These are phyloP conservation scores for Helicoverpa assulta DNA, from an alignment of 2,888 invertebrate species.

Conservation along the genomic window DNA sequence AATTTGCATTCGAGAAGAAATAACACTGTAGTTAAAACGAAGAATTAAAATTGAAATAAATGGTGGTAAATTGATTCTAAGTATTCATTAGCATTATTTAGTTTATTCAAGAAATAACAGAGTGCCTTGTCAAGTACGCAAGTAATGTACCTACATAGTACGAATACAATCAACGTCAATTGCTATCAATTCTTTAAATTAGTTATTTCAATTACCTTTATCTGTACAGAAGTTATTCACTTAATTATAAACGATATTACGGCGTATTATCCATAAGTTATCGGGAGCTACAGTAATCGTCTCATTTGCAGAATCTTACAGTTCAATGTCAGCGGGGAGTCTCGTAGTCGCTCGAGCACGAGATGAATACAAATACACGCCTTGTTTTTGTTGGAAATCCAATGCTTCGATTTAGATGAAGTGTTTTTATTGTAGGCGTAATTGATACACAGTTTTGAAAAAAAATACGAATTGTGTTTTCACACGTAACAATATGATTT, in stretches of 20 bases:
- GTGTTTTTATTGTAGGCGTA: not conserved
- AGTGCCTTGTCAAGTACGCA: conserved; percentile 19
- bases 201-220: conserved; percentile 33
- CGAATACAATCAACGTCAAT: conserved; percentile 21
- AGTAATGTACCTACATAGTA: conserved; percentile 21
- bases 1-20: conserved; percentile 31
- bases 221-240: conserved; percentile 15
- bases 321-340: conserved; percentile 33
- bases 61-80: conserved; percentile 44
- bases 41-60: conserved; percentile 27
- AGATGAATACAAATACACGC: conserved; percentile 8
- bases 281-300: conserved; percentile 17
- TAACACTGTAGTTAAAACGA: conserved; percentile 27
- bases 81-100: conserved; percentile 40
- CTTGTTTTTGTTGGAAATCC: conserved; percentile 5
- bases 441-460: not conserved
- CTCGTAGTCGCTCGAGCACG: not conserved
- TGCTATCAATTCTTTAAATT: conserved; percentile 26
- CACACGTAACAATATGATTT: not conserved
- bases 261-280: conserved; percentile 12
- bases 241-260: conserved; percentile 7
- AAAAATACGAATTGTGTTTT: not conserved
- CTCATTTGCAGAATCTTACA: conserved; percentile 19
- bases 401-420: not conserved
- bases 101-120: conserved; percentile 32